Evolutionary conservation across 1,140 invertebrate genomes (phyloP).

Genomic region (Zaprionus ornatus): DNA sequence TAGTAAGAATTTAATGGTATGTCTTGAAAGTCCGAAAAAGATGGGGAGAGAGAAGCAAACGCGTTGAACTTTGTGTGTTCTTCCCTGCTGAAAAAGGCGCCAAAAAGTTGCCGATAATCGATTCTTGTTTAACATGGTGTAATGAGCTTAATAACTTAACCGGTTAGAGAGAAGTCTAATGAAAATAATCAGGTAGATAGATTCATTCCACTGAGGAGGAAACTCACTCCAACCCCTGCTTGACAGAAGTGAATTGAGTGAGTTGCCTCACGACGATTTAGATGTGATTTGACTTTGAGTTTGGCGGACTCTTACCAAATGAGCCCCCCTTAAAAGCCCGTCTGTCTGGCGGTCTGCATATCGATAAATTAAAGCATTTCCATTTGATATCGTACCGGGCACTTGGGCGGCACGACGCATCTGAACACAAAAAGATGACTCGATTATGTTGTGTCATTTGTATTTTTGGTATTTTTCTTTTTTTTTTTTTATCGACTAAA

Average conservation of each 20-base stretch:
- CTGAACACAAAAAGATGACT: constrained; percentile 41
- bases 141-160: neutral
- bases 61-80: too few relatives aligned
- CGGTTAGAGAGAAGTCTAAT: neutral
- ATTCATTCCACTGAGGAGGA: neutral
- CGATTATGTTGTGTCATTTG: constrained; percentile 61
- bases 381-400: constrained; percentile 44
- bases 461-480: constrained; percentile 57
- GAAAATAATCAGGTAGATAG: neutral
- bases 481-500: constrained; percentile 39
- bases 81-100: too few relatives aligned
- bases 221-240: neutral
- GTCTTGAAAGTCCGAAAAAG: neutral
- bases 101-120: neutral
- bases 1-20: constrained; percentile 71
- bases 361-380: constrained; percentile 58
- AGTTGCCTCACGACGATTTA: neutral
- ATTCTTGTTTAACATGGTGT: neutral
- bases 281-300: constrained; percentile 1
- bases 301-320: constrained; percentile 16
- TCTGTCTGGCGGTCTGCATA: neutral
- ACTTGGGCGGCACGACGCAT: constrained; percentile 29
- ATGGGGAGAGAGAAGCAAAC: neutral
- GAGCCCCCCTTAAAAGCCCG: neutral
- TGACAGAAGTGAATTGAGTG: neutral